Base-by-base conservation (phyloP, 2,113 vertebrate genomes). In the Lycaon pictus region DNA sequence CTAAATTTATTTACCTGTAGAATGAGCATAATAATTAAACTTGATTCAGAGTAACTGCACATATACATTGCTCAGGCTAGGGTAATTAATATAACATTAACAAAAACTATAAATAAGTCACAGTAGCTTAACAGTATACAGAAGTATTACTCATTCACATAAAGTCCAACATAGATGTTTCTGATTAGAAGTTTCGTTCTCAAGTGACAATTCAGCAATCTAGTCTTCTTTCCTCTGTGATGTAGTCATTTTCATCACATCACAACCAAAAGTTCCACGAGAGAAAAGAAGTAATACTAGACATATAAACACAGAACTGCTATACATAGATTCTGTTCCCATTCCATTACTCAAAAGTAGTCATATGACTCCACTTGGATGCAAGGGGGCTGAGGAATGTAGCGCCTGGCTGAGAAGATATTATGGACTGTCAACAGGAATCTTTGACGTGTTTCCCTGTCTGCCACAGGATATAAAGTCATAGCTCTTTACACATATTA, bases 371-470 rank as follows among this genome's bases (percentile, higher is more conserved):
- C 60, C 60, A 23, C 15, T 20, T 53, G 25, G 7, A 43, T 13
- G 5, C 22, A 48, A 62, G 27, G 11, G 17, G 9, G 0, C 7
- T 35, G 23, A 60, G 4, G 16, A 27, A 7, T 32, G 7, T 5
- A 62, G 11, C 15, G 7, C 7, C 1, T 55, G 19, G 5, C 27
- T 69, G 20, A 93, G 19, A 90, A 51, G 11, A 51, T 6, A 5
- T n/a, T 37, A 63, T 32, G 53, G 32, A 53, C 25, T 56, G 15
- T 3, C 3, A 90, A 22, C 56, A 25, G 37, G 35, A 51, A 15
- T 63, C 62, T 60, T 13, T 11, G 2, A 12, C 51, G n/a, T 72
- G 85, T 37, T 72, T 22, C 37, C 7, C 17, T 67, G 19, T 85
- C 65, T 91, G 23, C 29, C 9, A 72, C 11, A 76, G 11, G 15